Evolutionary conservation across 92 coral and sea anemone species (phyloP).

Genomic region (Palythoa grandis): DNA sequence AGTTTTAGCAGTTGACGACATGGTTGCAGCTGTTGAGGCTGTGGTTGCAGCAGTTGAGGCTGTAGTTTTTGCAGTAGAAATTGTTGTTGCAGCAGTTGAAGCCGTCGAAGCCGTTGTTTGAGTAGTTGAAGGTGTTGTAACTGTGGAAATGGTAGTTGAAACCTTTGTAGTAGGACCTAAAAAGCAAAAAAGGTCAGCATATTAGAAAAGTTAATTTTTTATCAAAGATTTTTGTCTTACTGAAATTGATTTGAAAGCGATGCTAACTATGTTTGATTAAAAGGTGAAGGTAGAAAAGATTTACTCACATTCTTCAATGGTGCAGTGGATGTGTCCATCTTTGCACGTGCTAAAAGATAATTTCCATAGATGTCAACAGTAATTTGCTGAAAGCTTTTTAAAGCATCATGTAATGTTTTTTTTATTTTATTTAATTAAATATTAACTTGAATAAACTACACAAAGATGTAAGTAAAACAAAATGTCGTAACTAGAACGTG

Average conservation of each 20-base stretch:
- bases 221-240: neutral
- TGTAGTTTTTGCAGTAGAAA: too few species aligned
- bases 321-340: conserved; percentile 54
- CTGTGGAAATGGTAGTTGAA: too few species aligned
- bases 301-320: neutral
- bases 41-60: too few species aligned
- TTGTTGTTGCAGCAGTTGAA: too few species aligned
- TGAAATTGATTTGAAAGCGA: neutral
- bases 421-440: too few species aligned
- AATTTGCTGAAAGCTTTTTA: neutral
- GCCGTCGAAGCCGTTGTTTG: neutral
- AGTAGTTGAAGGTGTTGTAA: neutral
- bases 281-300: neutral
- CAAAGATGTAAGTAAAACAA: too few species aligned
- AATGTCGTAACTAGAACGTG: too few species aligned
- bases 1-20: too few species aligned
- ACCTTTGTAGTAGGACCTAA: neutral
- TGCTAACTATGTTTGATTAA: neutral
- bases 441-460: too few species aligned
- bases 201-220: neutral
- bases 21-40: too few species aligned
- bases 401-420: too few species aligned
- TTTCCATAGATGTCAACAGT: neutral
- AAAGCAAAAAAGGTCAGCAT: too few species aligned
- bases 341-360: conserved; percentile 15